Evolutionary conservation across 2,888 invertebrate species (phyloP).

Genomic region (Nomada fucata): DNA sequence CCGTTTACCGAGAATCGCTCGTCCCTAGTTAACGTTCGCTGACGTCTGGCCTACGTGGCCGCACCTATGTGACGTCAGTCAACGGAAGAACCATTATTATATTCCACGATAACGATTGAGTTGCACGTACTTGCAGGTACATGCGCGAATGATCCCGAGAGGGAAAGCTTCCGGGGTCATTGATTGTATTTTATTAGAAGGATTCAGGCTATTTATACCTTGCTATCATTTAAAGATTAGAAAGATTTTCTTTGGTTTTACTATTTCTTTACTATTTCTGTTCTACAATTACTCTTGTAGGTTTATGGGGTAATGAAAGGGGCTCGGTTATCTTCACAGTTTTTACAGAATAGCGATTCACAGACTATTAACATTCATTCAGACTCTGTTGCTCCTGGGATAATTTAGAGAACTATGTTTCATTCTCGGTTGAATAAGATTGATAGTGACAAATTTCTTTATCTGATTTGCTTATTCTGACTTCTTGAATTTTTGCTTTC

Average conservation of each 20-base stretch:
- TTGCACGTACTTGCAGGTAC: constrained; percentile 16
- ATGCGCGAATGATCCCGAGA: constrained; percentile 44
- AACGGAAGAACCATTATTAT: constrained; percentile 71
- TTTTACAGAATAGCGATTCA: too few species aligned
- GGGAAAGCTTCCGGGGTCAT: constrained; percentile 37
- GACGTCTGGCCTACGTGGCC: constrained; percentile 56
- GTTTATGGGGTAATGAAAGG: too few species aligned
- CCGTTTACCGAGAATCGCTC: constrained; percentile 27
- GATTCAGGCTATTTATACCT: background rate
- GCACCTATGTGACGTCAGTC: constrained; percentile 78
- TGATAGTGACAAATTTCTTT: too few species aligned
- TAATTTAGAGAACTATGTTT: background rate
- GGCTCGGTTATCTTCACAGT: too few species aligned
- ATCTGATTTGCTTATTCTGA: too few species aligned
- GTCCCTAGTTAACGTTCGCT: constrained; percentile 56
- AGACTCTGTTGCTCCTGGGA: background rate
- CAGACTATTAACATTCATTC: too few species aligned
- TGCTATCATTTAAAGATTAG: background rate
- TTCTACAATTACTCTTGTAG: too few species aligned
- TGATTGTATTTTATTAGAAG: background rate
- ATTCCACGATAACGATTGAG: constrained; percentile 71
- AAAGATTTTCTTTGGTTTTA: too few species aligned
- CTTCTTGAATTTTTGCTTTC: too few species aligned
- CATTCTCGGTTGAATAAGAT: background rate
- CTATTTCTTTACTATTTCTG: too few species aligned